Base-by-base conservation (phyloP, 2,797 vertebrate species). In the Pipistrellus nathusii region DNA sequence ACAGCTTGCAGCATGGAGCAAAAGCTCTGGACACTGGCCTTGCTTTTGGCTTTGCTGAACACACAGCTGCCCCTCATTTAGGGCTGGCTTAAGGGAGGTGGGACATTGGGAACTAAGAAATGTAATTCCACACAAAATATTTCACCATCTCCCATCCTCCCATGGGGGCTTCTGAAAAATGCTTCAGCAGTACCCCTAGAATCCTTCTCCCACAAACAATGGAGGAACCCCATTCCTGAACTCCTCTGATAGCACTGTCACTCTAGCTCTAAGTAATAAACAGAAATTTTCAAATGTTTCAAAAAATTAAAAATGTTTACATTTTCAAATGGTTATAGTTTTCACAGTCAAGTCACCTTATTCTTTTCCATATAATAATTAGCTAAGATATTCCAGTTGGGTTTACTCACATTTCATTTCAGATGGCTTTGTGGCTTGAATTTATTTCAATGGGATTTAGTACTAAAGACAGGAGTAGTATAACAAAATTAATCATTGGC, bases 391-490 rank as follows among this genome's bases (percentile, higher is more conserved):
- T 75, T 55, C 6, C 25, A 86, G 55, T 2, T 13, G 18, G 8
- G 10, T 84, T 78, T 84, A 62, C 8, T 30, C 8, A 87, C 3
- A 57, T 25, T 91, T 69, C 17, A 85, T 82, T 91, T 92, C 38
- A 48, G 25, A 57, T 18, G 75, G 20, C 25, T 78, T 46, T 25
- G 12, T 32, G 57, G 12, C 53, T 86, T 90, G 17, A 25, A 27
- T 14, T 92, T 81, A 53, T 72, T 93, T 95, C 62, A 81, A 51
- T 90, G 30, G 18, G 17, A 76, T 5, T 80, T 41, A 85, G 11
- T 76, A 44, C 41, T 68, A 57, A 89, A 35, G 55, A 77, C 3
- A 20, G 13, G 41, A 78, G 25, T 85, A 10, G 78, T 53, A 18
- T 76, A 72, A 76, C 14, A 85, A 85, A 68, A 66, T 75, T 92